Base-by-base conservation (phyloP, 2,888 invertebrate genomes). In the Coremacera marginata region DNA sequence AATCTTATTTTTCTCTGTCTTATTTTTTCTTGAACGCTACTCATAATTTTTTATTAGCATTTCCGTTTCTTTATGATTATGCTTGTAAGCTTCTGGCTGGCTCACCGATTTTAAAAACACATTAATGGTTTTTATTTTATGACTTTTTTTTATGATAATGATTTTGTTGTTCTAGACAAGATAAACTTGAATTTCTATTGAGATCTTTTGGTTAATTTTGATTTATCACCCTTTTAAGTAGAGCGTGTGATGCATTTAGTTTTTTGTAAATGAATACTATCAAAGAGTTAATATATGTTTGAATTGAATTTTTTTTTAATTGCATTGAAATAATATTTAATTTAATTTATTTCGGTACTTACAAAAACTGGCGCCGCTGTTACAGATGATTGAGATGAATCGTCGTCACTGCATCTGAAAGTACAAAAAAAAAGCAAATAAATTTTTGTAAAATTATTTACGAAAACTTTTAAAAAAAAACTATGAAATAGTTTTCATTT, bases 331-430 rank as follows among this genome's bases (percentile, higher is more conserved):
- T n/a, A n/a, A 8, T 16, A 19, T 65, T 31, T 19, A 51, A 62
- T 16, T 49, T 1, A 19, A n/a, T 70, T 16, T 49, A 44, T 7
- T 62, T 34, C 27, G 22, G 3, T 49, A 85, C 86, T 86, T 84
- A 86, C 86, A 78, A 86, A 86, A 80, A 85, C 82, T 73, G 85
- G 84, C 73, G 82, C 81, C 62, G 80, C 82, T 62, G 80, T 77
- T n/a, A 75, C 62, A 0, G 82, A 81, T 9, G 84, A 82, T 75
- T 84, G 85, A 7, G 84, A 83, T 5, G 83, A 83, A 34, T 85
- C 85, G 55, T 83, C 85, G 78, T 84, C 86, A 77, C 84, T 84
- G 80, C 82, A 83, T 76, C 85, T 85, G 81, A 9, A 84, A 84
- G 27, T 70, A 65, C 77, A 78, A 70, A 71, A 75, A 70, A 3